Evolutionary conservation across 2,113 vertebrate species (phyloP).

Genomic region (Oxyura jamaicensis): DNA sequence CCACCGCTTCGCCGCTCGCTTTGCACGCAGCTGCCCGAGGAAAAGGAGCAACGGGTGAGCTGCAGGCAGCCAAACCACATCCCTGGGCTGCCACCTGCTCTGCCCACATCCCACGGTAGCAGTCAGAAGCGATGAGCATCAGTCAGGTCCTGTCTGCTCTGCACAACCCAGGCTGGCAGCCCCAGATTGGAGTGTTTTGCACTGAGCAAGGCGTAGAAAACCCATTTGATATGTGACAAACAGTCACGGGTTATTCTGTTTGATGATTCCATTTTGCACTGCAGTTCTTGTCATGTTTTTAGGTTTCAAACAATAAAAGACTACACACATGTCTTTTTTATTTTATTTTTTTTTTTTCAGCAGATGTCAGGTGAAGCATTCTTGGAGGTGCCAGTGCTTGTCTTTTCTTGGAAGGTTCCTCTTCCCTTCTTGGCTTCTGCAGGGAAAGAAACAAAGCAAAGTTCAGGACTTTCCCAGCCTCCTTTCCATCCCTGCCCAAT

Average conservation of each 20-base stretch:
- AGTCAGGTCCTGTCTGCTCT: background rate
- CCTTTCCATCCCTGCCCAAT: background rate
- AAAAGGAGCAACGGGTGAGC: background rate
- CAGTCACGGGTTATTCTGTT: background rate
- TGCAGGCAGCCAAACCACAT: accelerated
- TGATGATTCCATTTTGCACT: background rate
- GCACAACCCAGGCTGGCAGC: background rate
- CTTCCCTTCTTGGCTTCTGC: background rate
- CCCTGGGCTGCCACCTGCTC: background rate
- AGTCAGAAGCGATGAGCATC: accelerated
- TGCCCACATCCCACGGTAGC: background rate
- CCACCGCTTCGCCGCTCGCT: accelerated
- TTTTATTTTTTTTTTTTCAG: background rate
- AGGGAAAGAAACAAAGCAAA: background rate
- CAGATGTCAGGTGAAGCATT: background rate
- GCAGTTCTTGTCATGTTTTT: background rate
- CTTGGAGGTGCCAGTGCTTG: background rate
- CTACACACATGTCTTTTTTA: background rate
- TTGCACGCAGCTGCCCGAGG: accelerated
- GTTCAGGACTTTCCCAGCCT: accelerated
- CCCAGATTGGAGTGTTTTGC: background rate
- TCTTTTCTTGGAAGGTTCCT: background rate
- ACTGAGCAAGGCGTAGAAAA: background rate
- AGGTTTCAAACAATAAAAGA: conserved; percentile 18
- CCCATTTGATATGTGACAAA: background rate